phyloP scores from a whole-genome alignment of 2,888 invertebrate genomes.

The Sinohyriopsis cumingii region DNA sequence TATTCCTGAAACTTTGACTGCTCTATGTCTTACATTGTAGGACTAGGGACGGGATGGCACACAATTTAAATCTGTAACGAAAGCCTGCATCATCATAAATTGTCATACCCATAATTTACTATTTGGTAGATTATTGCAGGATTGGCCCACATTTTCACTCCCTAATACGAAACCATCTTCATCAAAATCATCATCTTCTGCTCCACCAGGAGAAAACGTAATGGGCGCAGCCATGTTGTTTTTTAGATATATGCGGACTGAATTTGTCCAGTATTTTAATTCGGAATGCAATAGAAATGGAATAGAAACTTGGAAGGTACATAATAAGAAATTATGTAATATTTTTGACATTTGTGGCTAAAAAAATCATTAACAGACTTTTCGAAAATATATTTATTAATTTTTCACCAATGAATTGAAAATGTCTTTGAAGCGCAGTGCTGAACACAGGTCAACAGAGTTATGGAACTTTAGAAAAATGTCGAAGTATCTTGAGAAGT shows the following conservation, averaged over 20 bases:
- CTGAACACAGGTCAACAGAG: too few species aligned
- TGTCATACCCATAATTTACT: too few species aligned
- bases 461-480: slow-evolving; percentile 21
- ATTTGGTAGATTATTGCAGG: too few species aligned
- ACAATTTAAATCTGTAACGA: too few species aligned
- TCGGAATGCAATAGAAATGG: too few species aligned
- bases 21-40: too few species aligned
- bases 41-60: too few species aligned
- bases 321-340: too few species aligned
- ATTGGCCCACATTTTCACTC: slow-evolving; percentile 10
- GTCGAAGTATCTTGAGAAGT: slow-evolving; percentile 56
- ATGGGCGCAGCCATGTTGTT: slow-evolving; percentile 34
- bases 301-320: too few species aligned
- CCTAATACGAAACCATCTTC: slow-evolving; percentile 49
- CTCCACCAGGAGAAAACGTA: slow-evolving; percentile 43
- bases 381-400: neutral
- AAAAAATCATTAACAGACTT: neutral
- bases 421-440: slow-evolving; percentile 8
- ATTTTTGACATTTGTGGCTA: neutral
- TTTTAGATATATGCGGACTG: neutral
- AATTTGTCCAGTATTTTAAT: too few species aligned
- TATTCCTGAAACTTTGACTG: too few species aligned
- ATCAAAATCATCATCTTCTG: slow-evolving; percentile 47
- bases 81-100: too few species aligned
- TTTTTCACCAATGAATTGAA: slow-evolving; percentile 2